Base-by-base conservation (phyloP, 53 echinoderm and acorn worm species). In the Arbacia lixula region DNA sequence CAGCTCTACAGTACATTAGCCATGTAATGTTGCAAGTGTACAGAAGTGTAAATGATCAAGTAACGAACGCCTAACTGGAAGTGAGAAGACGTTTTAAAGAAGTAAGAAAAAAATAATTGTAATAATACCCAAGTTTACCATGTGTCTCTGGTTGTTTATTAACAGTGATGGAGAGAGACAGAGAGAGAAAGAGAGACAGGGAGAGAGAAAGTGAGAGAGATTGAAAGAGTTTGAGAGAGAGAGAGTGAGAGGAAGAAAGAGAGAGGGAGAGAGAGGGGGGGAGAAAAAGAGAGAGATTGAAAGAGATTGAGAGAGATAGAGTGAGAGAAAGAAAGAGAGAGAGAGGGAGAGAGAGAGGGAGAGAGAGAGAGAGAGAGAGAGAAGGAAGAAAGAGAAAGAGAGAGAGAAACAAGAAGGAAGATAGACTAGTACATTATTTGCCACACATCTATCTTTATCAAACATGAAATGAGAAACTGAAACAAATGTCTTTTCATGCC, bases 41-140 rank as follows among this genome's bases (percentile, higher is more conserved):
- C 12, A 71, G 73, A 53, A 52, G 73, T 73, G 73, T 73, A 73
- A 31, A 52, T 73, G 35, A 73, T 73, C 73, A 52, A 52, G 53
- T 16, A 4, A 51, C 52, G 29, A 17, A 51, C 32, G n/a, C 17
- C 53, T 73, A 33, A 73, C 29, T 68, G 43, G 43, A 41, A 35
- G 36, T 68, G 26, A 1, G 27, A 40, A 61, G 12, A 42, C 16
- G n/a, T n/a, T n/a, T n/a, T n/a, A 25, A 12, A 41, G 21, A 20
- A 68, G 57, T 6, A 57, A 68, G 21, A 34, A 68, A 68, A 68
- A 68, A 43, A 68, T 43, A 26, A 39, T 68, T 68, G 69, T 68
- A 68, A 68, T 68, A 68, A 41, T 68, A 43, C 69, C 69, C 69
- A 68, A 68, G 40, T 68, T 68, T 68, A 68, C 26, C 8, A 46